phyloP scores from a whole-genome alignment of 1,140 invertebrate genomes.

The Mesaphorura yosii region DNA sequence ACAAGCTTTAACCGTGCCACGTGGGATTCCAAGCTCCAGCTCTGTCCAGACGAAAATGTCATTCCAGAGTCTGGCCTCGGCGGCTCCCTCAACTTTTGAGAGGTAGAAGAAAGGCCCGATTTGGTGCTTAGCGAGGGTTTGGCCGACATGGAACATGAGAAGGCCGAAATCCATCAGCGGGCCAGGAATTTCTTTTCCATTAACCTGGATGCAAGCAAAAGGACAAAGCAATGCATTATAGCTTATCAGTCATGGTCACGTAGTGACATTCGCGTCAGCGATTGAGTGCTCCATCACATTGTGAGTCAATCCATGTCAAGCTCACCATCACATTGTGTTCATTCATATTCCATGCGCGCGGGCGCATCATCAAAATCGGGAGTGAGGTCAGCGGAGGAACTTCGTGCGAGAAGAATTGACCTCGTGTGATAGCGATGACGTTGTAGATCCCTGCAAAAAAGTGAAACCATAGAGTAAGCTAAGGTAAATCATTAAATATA shows the following conservation, averaged over 20 bases:
- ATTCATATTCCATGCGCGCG: constrained; percentile 60
- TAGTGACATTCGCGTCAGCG: too few species aligned
- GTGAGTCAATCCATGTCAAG: too few species aligned
- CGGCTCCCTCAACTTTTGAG: constrained; percentile 53
- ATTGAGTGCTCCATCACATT: too few species aligned
- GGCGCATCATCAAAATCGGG: constrained; percentile 53
- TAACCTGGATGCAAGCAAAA: constrained; percentile 39
- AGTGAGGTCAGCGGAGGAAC: constrained; percentile 41
- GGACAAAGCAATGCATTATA: constrained; percentile 4
- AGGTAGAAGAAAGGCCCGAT: constrained; percentile 55
- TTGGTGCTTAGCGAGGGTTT: constrained; percentile 40
- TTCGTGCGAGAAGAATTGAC: constrained; percentile 16
- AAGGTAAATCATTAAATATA: too few species aligned
- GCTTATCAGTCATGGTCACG: background rate
- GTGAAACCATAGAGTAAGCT: background rate
- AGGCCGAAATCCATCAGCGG: constrained; percentile 57
- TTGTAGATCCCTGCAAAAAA: constrained; percentile 47
- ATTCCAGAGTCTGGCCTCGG: constrained; percentile 56
- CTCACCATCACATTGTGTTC: constrained; percentile 54
- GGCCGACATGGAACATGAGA: constrained; percentile 53
- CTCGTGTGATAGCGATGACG: constrained; percentile 44
- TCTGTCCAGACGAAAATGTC: constrained; percentile 59
- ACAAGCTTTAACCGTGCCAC: constrained; percentile 54
- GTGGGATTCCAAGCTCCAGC: constrained; percentile 42
- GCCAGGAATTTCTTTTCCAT: constrained; percentile 52